phyloP scores from a whole-genome alignment of 2,113 vertebrate species.

The Aepyceros melampus region DNA sequence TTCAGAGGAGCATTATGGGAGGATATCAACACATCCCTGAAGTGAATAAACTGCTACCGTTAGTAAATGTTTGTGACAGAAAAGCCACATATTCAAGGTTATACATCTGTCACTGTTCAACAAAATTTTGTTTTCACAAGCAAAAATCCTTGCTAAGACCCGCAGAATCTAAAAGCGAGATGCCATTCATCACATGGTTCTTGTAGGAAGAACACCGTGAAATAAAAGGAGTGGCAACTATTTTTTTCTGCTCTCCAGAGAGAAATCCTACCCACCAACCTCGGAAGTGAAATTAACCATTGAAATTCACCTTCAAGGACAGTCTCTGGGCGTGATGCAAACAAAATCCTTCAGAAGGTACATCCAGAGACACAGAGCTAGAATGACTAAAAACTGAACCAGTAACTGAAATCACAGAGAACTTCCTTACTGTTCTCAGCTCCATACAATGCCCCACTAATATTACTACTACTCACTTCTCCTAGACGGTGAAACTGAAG shows the following conservation, averaged over 20 bases:
- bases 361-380: not conserved
- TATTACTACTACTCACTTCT: not conserved
- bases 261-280: not conserved
- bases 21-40: not conserved
- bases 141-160: not conserved
- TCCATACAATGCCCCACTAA: not conserved
- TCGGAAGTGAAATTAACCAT: not conserved
- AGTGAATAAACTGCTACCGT: not conserved
- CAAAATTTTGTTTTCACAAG: not conserved
- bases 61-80: not conserved
- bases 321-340: not conserved
- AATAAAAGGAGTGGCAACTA: not conserved
- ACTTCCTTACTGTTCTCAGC: not conserved
- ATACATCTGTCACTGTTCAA: not conserved
- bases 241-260: not conserved
- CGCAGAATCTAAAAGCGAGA: not conserved
- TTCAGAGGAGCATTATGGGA: not conserved
- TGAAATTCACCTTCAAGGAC: not conserved
- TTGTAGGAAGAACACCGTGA: not conserved
- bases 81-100: not conserved
- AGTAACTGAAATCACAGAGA: not conserved
- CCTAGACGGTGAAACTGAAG: not conserved
- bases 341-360: not conserved
- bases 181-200: not conserved
- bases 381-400: not conserved